Conservation (phyloP, 1,140 invertebrate species). For the Drosophila simulans region DNA sequence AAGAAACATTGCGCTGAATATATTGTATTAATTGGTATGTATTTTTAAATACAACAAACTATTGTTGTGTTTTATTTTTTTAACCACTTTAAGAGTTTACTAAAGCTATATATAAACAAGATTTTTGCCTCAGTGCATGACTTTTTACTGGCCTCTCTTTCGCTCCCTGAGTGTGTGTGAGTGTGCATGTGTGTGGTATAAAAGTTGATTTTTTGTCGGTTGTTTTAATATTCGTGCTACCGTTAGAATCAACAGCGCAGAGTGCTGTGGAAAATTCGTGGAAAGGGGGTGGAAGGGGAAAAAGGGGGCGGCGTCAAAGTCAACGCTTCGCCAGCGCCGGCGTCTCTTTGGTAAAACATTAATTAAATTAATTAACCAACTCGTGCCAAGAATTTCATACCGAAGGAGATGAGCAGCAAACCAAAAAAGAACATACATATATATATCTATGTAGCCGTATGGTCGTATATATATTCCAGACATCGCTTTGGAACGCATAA, state of each 20-base stretch:
- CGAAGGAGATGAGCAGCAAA: constrained; percentile 25
- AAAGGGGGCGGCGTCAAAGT: constrained; percentile 49
- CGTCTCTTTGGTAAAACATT: constrained; percentile 78
- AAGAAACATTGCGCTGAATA: too few species aligned
- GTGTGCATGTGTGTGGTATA: constrained; percentile 30
- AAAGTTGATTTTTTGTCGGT: constrained; percentile 27
- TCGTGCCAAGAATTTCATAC: constrained; percentile 75
- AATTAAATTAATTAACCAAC: constrained; percentile 83
- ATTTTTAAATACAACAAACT: too few species aligned
- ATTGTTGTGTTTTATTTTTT: neutral
- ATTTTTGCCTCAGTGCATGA: neutral
- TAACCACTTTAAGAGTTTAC: too few species aligned
- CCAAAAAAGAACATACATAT: constrained; percentile 21
- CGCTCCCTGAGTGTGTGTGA: neutral
- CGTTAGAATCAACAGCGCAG: constrained; percentile 59
- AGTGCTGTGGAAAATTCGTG: constrained; percentile 17
- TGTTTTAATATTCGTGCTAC: constrained; percentile 61
- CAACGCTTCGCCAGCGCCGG: constrained; percentile 43
- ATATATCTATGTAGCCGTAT: neutral
- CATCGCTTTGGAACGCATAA: constrained; percentile 78
- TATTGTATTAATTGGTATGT: neutral
- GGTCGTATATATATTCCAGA: constrained; percentile 30
- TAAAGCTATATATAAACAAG: too few species aligned
- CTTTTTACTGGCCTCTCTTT: neutral
- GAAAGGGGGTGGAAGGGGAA: constrained; percentile 21